phyloP scores from a whole-genome alignment of 2,797 vertebrate species.

The Aselliscus stoliczkanus region DNA sequence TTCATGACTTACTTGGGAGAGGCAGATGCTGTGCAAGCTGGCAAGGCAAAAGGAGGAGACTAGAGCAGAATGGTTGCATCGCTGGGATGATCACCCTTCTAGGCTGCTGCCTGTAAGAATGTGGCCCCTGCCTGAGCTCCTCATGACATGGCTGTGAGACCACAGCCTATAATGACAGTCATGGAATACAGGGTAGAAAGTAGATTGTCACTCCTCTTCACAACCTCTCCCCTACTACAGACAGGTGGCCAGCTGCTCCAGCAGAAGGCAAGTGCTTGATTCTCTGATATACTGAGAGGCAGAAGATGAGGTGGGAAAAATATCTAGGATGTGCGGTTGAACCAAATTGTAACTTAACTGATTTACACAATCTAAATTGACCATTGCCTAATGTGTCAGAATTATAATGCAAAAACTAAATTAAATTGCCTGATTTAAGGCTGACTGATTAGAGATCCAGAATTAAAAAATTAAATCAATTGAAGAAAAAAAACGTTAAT shows the following conservation, averaged over 20 bases:
- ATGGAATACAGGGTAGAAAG: background rate
- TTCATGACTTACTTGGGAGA: background rate
- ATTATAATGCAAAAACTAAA: conserved; percentile 4
- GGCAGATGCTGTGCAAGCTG: background rate
- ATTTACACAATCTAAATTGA: background rate
- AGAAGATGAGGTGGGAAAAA: background rate
- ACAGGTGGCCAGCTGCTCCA: background rate
- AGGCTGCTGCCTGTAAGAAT: background rate
- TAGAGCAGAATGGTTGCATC: background rate
- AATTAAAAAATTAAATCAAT: background rate
- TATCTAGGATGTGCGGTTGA: background rate
- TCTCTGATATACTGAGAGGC: background rate
- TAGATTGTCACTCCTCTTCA: background rate
- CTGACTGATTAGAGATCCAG: background rate
- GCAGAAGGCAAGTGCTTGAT: background rate
- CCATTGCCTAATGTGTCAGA: background rate
- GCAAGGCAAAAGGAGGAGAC: background rate
- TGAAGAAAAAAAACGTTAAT: background rate
- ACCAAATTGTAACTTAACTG: background rate
- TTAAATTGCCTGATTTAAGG: background rate
- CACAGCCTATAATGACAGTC: too few relatives aligned
- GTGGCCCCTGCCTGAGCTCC: too few relatives aligned
- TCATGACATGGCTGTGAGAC: background rate
- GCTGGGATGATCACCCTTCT: background rate
- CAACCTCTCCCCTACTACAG: fast-evolving